Conservation (phyloP, 1,140 invertebrate genomes). For the Ceratitis capitata region DNA sequence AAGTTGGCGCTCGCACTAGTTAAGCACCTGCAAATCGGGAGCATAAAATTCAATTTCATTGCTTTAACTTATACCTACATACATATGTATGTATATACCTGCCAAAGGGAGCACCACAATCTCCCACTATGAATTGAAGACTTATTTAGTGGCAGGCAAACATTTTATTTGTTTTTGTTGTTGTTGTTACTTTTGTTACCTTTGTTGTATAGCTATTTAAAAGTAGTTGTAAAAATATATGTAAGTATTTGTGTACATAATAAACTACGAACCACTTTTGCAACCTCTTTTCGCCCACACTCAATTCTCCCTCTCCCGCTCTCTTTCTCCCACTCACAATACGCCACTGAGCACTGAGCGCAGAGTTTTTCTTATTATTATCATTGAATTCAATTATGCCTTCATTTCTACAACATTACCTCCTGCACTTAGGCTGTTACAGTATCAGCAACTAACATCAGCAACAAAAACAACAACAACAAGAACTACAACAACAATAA, state of each 20-base stretch:
- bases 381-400: conserved; percentile 27
- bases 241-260: background rate
- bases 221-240: background rate
- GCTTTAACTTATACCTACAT: background rate
- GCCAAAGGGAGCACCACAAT: background rate
- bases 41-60: background rate
- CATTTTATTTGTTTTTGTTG: background rate
- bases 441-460: background rate
- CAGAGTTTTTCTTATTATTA: no score
- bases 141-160: background rate
- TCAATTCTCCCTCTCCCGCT: background rate
- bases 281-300: background rate
- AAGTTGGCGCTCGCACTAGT: background rate
- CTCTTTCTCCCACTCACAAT: background rate
- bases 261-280: background rate
- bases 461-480: background rate
- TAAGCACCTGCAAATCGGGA: background rate
- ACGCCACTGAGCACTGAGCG: no score
- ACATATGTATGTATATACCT: background rate
- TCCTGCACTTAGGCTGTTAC: background rate
- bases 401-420: conserved; percentile 38
- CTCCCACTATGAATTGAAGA: background rate
- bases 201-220: background rate
- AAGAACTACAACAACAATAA: conserved; percentile 1
- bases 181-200: background rate